Evolutionary conservation across 2,797 vertebrate species (phyloP), one percentile per base, ranked within the genome.

Genomic region (Peromyscus melanophrys): DNA sequence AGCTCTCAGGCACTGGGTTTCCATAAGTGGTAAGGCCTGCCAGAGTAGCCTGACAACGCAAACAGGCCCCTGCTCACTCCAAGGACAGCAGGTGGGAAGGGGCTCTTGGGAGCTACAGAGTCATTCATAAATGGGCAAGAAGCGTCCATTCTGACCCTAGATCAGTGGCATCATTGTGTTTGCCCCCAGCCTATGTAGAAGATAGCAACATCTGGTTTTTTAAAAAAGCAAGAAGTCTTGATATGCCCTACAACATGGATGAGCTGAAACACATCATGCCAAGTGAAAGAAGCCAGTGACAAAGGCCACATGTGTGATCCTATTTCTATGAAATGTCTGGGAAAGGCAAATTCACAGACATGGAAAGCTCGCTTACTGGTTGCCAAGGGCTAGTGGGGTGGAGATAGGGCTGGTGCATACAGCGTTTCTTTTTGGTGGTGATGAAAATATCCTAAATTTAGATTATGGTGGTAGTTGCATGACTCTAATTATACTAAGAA

Each of bases 401-500:
- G n/a, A 49, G n/a, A 23, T 31, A 21, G 13, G 76, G 40, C 90
- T 69, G 37, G 77, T 82, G 73, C 85, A 31, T 40, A 75, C 7
- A n/a, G 34, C 73, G 71, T 75, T 96, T 84, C 80, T 90, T 96
- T 96, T 94, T 9, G 3, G 43, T 90, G 65, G 75, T 88, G 90
- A 93, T 75, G 65, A 90, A 91, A 88, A 78, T 93, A 90, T 88
- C 80, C 88, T 93, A 83, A 93, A 92, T 92, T 97, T 96, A 92
- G 92, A 95, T 78, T 57, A 57, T 90, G 40, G 46, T 52, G 71
- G 59, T 92, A 82, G 80, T 61, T 73, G 23, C 37, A 73, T 69
- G 55, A 65, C 83, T 92, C 37, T 90, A 46, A 96, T 49, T 89
- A 77, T 63, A 67, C 76, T 94, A 73, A 82, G 84, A 87, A 63